phyloP scores from a whole-genome alignment of 64 coral and sea anemone species.

The Dendrophyllia cribrosa region DNA sequence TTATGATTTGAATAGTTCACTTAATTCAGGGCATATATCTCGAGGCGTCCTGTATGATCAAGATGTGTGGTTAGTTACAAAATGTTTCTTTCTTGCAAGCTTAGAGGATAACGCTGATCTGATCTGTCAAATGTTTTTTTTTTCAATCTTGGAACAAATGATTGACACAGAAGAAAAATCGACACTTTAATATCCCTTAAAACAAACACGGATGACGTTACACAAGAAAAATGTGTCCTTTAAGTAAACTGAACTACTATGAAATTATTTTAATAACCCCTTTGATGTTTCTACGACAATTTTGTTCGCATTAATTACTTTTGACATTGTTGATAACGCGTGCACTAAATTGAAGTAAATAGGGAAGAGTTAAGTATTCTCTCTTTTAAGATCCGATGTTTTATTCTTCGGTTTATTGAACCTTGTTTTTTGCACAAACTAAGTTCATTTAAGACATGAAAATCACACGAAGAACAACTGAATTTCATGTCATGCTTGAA shows the following conservation, averaged over 20 bases:
- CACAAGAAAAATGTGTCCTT: slow-evolving; percentile 5
- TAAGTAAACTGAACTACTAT: slow-evolving; percentile 15
- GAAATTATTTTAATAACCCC: slow-evolving; percentile 23
- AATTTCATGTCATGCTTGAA: not conserved
- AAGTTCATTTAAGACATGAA: too few relatives aligned
- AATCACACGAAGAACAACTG: not conserved
- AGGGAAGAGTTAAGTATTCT: too few relatives aligned
- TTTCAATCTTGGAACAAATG: not conserved
- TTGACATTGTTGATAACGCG: not conserved
- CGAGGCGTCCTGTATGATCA: too few relatives aligned
- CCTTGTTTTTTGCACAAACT: too few relatives aligned
- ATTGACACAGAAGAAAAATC: slow-evolving; percentile 3
- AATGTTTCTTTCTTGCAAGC: too few relatives aligned
- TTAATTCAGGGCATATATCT: too few relatives aligned
- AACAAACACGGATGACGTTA: slow-evolving; percentile 36
- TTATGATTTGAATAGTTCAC: too few relatives aligned
- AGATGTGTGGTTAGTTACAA: too few relatives aligned
- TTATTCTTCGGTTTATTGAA: not conserved
- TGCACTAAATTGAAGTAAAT: not conserved
- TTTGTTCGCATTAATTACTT: not conserved
- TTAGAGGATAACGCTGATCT: too few relatives aligned
- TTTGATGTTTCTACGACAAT: not conserved
- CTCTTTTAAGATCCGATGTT: too few relatives aligned
- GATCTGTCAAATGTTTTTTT: too few relatives aligned
- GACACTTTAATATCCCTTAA: not conserved